These are phyloP conservation scores for Etia nguti DNA, from an alignment of 2,113 vertebrate genomes.

Conservation along the genomic window DNA sequence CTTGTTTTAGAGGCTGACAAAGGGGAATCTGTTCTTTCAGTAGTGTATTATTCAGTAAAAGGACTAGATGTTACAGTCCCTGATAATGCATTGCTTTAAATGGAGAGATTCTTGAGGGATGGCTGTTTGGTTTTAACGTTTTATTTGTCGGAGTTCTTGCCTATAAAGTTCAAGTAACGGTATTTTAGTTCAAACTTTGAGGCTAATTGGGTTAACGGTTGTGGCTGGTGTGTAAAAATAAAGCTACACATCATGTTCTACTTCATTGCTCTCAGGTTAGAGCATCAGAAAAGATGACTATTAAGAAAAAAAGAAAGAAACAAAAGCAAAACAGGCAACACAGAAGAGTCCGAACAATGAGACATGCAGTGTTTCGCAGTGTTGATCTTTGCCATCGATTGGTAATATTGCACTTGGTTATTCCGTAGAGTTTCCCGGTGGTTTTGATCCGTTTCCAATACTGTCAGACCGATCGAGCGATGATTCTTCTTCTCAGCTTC, in stretches of 20 bases:
- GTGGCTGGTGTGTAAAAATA: background rate
- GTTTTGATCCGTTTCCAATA: background rate
- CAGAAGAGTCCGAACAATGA: background rate
- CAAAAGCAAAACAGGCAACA: background rate
- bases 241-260: background rate
- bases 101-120: no score
- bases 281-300: background rate
- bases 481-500: background rate
- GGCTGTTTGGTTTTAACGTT: background rate
- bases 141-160: background rate
- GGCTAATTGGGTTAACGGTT: background rate
- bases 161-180: background rate
- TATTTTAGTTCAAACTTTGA: background rate
- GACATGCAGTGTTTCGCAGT: background rate
- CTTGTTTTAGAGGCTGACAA: background rate
- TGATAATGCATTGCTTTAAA: no score
- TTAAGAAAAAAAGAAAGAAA: background rate
- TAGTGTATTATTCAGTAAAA: background rate
- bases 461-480: background rate
- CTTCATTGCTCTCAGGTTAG: background rate
- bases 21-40: background rate
- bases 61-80: no score
- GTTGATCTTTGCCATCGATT: slow-evolving; percentile 23
- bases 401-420: slow-evolving; percentile 71
- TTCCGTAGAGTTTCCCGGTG: slow-evolving; percentile 47